These are phyloP conservation scores for Rhea pennata DNA, from an alignment of 2,113 vertebrate species.

Conservation along the genomic window DNA sequence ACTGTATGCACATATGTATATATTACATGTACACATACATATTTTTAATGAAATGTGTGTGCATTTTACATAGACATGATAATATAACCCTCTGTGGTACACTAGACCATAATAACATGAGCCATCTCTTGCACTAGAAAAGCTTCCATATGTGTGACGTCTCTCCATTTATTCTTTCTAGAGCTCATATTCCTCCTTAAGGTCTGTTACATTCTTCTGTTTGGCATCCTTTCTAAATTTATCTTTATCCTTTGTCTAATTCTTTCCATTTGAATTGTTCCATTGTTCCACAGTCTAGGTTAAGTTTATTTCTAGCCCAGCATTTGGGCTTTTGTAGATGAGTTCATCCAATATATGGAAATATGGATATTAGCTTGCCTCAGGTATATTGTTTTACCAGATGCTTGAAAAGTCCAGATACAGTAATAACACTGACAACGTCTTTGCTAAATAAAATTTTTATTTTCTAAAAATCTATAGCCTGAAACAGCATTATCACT, in stretches of 20 bases:
- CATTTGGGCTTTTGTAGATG: not conserved
- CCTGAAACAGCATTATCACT: not conserved
- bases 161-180: not conserved
- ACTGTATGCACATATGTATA: not conserved
- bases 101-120: not conserved
- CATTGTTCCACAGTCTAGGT: not conserved
- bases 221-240: not conserved
- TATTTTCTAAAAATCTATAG: not conserved
- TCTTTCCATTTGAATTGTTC: not conserved
- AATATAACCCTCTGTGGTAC: not conserved
- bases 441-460: not conserved
- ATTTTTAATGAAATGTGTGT: not conserved
- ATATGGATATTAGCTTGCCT: not conserved
- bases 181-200: not conserved
- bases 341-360: not conserved
- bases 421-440: not conserved
- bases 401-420: not conserved
- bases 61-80: not conserved
- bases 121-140: not conserved
- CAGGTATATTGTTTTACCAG: not conserved
- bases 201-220: not conserved
- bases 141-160: fast-evolving
- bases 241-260: not conserved
- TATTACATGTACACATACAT: not conserved
- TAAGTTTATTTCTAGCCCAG: not conserved